phyloP scores from a whole-genome alignment of 2,888 invertebrate genomes.

The Xestia sexstrigata region DNA sequence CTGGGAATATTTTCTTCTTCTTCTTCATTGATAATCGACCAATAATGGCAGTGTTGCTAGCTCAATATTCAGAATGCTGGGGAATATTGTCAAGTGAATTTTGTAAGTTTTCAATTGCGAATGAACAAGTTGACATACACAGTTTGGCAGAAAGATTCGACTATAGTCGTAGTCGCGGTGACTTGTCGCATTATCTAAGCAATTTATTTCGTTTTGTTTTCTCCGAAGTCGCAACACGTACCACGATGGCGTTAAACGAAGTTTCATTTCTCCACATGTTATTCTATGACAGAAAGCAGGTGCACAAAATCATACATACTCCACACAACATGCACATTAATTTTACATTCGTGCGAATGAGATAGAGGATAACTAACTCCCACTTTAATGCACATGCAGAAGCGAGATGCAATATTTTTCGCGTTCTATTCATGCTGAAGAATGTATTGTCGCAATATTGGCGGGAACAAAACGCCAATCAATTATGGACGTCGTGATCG shows the following conservation, averaged over 20 bases:
- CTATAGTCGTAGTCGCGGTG: not conserved
- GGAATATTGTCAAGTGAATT: no score
- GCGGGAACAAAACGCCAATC: slow-evolving; percentile 69
- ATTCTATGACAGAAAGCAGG: slow-evolving; percentile 45
- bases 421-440: slow-evolving; percentile 37
- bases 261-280: not conserved
- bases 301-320: slow-evolving; percentile 39
- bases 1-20: not conserved
- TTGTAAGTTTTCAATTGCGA: no score
- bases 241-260: not conserved
- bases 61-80: not conserved
- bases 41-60: not conserved
- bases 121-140: no score
- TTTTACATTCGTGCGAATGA: slow-evolving; percentile 34
- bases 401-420: slow-evolving; percentile 30
- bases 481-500: slow-evolving; percentile 70
- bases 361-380: not conserved
- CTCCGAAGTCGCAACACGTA: not conserved
- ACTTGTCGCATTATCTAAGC: not conserved
- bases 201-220: not conserved
- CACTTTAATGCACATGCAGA: slow-evolving; percentile 4
- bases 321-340: slow-evolving; percentile 31
- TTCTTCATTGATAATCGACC: not conserved
- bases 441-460: slow-evolving; percentile 56
- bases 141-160: not conserved